phyloP scores from a whole-genome alignment of 2,797 vertebrate genomes.

The Perodicticus potto region DNA sequence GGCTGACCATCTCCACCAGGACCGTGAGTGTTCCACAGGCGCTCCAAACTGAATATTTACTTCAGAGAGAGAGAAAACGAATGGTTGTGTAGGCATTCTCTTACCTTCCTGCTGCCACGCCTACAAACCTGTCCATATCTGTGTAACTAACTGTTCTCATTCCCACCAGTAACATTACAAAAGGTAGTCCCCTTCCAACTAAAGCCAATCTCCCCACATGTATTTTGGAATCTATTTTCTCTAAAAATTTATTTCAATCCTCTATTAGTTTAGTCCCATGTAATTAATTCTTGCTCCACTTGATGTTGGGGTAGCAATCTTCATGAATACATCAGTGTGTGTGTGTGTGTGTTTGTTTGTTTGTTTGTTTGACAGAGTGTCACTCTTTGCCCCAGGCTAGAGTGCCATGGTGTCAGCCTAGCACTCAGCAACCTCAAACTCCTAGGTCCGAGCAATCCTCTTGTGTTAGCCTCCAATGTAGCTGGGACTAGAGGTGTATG shows the following conservation, averaged over 20 bases:
- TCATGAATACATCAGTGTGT: not conserved
- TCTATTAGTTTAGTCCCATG: not conserved
- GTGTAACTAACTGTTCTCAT: not conserved
- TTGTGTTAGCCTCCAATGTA: too few species aligned
- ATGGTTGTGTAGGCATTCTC: not conserved
- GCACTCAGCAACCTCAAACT: too few species aligned
- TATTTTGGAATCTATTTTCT: not conserved
- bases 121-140: not conserved
- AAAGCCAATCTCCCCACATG: not conserved
- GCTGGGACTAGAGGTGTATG: too few species aligned
- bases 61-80: not conserved
- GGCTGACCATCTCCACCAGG: not conserved
- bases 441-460: too few species aligned
- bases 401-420: too few species aligned
- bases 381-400: too few species aligned
- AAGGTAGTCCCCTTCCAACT: not conserved
- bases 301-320: not conserved
- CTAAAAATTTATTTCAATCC: not conserved
- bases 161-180: not conserved
- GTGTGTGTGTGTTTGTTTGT: not conserved
- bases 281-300: not conserved
- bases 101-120: not conserved
- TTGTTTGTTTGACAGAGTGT: too few species aligned
- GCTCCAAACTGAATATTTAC: not conserved
- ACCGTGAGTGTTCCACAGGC: not conserved